Conservation (phyloP, 1,140 invertebrate species). For the Plutomurus gul region DNA sequence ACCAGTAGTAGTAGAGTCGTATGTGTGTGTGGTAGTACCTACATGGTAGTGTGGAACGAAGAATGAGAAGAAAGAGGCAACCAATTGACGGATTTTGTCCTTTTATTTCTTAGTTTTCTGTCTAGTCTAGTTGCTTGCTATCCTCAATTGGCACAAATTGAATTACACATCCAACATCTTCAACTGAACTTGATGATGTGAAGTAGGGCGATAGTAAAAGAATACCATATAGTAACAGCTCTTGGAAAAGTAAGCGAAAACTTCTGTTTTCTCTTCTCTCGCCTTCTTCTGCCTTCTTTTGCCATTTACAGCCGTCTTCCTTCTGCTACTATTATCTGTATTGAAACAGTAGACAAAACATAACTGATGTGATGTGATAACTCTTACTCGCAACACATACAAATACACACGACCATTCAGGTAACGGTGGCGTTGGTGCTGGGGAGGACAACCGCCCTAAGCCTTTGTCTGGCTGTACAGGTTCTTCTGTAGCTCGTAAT, state of each 20-base stretch:
- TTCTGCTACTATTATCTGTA: not conserved
- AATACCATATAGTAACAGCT: not conserved
- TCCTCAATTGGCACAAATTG: slow-evolving; percentile 44
- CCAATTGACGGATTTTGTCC: slow-evolving; percentile 24
- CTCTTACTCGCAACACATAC: not conserved
- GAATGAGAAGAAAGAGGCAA: not conserved
- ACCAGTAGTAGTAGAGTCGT: not conserved
- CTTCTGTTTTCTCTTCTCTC: slow-evolving; percentile 5
- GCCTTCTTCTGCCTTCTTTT: not conserved
- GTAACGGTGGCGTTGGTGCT: too few relatives aligned
- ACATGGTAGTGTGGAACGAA: not conserved
- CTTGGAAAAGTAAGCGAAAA: not conserved
- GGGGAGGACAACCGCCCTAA: too few relatives aligned
- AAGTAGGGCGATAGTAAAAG: slow-evolving; percentile 26
- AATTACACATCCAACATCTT: slow-evolving; percentile 45
- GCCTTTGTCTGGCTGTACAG: not conserved
- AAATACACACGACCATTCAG: not conserved
- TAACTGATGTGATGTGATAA: not conserved
- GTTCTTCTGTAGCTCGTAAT: too few relatives aligned
- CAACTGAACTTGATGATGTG: slow-evolving; percentile 46
- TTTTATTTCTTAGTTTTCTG: slow-evolving; percentile 31
- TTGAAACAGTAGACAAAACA: not conserved
- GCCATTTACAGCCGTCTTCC: too few relatives aligned
- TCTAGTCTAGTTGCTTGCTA: slow-evolving; percentile 6
- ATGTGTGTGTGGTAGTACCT: not conserved